These are phyloP conservation scores for Malacoctenus gilli DNA, from an alignment of 2,797 vertebrate species.

Conservation along the genomic window DNA sequence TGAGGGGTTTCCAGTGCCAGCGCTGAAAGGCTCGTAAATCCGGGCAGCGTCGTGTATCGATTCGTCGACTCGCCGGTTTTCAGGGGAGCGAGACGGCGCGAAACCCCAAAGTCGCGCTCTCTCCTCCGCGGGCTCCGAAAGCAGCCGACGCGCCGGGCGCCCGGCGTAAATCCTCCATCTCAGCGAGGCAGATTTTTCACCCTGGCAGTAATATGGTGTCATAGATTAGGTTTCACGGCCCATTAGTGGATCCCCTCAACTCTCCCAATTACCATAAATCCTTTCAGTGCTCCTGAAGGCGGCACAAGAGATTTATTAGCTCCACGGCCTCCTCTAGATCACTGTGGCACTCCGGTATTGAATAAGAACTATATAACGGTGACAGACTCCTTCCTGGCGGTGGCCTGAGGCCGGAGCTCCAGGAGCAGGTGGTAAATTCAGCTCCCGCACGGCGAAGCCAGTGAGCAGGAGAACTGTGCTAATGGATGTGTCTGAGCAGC, in stretches of 20 bases:
- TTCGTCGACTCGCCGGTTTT: too few relatives aligned
- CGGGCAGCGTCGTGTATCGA: constrained; percentile 40
- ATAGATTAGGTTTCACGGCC: constrained; percentile 76
- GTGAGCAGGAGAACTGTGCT: constrained; percentile 10
- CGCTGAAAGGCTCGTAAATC: constrained; percentile 70
- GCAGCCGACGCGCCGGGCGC: constrained; percentile 16
- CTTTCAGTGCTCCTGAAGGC: constrained; percentile 53
- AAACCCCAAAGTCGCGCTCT: too few relatives aligned
- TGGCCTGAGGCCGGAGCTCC: constrained; percentile 13
- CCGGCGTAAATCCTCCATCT: constrained; percentile 52
- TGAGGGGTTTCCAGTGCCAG: too few relatives aligned
- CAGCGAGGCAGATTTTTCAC: constrained; percentile 49
- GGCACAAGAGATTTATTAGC: constrained; percentile 55
- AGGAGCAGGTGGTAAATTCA: constrained; percentile 29
- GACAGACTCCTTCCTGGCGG: constrained; percentile 32
- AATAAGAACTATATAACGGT: constrained; percentile 43
- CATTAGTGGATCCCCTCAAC: constrained; percentile 68
- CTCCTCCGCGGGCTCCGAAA: constrained; percentile 49
- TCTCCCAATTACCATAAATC: constrained; percentile 72
- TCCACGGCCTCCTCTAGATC: constrained; percentile 31
- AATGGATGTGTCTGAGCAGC: too few relatives aligned
- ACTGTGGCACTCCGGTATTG: constrained; percentile 42
- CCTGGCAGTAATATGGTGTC: constrained; percentile 50
- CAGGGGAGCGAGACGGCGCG: too few relatives aligned
- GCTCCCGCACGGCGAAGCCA: background rate